These are phyloP conservation scores for Drosophila bocki DNA, from an alignment of 1,140 invertebrate genomes.

Conservation along the genomic window DNA sequence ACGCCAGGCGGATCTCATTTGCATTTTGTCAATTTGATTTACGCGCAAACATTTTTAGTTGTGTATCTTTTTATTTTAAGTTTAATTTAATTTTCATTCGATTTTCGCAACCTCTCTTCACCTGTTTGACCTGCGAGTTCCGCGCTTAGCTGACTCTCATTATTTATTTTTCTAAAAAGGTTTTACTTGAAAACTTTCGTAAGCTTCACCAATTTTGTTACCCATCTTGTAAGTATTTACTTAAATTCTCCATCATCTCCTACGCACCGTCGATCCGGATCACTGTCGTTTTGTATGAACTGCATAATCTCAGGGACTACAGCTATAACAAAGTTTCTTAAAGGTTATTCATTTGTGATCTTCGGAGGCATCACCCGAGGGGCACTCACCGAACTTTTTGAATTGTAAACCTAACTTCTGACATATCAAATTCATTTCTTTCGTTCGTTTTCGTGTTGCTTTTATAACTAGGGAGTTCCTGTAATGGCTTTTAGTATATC, in stretches of 20 bases:
- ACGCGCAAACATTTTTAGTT: slow-evolving; percentile 70
- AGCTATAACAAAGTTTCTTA: no score
- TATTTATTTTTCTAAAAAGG: background rate
- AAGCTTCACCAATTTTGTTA: no score
- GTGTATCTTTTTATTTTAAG: slow-evolving; percentile 16
- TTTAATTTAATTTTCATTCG: slow-evolving; percentile 42
- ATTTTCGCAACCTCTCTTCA: slow-evolving; percentile 25
- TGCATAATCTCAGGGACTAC: background rate
- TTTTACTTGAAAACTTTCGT: background rate
- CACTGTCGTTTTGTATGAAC: no score
- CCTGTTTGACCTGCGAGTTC: background rate
- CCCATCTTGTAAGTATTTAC: no score
- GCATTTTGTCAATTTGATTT: slow-evolving; percentile 80
- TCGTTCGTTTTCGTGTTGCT: no score
- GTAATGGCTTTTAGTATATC: no score
- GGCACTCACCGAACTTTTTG: no score
- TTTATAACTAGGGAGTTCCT: no score
- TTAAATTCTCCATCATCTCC: background rate
- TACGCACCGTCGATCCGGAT: background rate
- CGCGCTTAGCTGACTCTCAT: background rate
- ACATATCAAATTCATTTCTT: no score
- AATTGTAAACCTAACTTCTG: no score
- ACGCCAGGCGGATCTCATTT: slow-evolving; percentile 30
- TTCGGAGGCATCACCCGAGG: no score
- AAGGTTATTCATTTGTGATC: no score